These are phyloP conservation scores for Phytoseiulus persimilis DNA, from an alignment of 2,888 invertebrate species.

Conservation along the genomic window DNA sequence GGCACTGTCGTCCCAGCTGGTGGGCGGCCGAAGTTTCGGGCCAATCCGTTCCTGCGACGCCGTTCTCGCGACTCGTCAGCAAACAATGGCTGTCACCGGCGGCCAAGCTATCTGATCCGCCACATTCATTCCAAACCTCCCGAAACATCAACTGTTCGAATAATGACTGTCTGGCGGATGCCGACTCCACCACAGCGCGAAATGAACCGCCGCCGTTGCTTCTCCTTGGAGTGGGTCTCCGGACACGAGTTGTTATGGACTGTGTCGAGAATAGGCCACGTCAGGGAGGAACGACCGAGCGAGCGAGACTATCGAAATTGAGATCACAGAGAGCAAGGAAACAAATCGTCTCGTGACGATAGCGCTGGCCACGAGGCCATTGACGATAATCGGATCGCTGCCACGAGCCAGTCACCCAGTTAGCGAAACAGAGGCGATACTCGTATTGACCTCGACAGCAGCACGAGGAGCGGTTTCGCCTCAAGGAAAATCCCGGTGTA, in stretches of 20 bases:
- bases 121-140: not conserved
- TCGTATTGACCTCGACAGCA: too few relatives aligned
- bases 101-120: not conserved
- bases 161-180: not conserved
- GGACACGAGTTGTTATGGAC: not conserved
- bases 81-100: not conserved
- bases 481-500: too few relatives aligned
- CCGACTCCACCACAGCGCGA: too few relatives aligned
- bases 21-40: not conserved
- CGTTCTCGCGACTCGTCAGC: not conserved
- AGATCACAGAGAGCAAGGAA: not conserved
- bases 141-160: not conserved
- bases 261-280: not conserved
- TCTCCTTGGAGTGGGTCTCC: not conserved
- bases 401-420: too few relatives aligned
- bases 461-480: too few relatives aligned
- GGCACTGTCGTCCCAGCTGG: not conserved
- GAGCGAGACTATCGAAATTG: not conserved
- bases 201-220: too few relatives aligned
- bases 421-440: too few relatives aligned
- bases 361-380: too few relatives aligned
- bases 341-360: not conserved
- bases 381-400: too few relatives aligned
- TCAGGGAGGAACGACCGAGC: not conserved
- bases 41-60: not conserved